phyloP scores from a whole-genome alignment of 2,113 vertebrate species.

The Atlantisia rogersi region DNA sequence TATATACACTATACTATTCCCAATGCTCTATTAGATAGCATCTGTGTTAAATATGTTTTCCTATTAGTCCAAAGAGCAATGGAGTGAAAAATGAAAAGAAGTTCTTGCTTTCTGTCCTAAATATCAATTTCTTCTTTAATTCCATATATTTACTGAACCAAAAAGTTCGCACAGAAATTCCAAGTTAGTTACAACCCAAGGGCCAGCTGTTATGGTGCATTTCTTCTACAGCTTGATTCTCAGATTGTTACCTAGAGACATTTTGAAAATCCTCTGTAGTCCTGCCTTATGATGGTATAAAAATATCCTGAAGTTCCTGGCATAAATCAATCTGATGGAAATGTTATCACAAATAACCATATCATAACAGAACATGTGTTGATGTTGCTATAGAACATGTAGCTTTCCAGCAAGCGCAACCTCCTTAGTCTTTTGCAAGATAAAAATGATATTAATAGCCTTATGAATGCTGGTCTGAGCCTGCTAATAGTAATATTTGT shows the following conservation, averaged over 20 bases:
- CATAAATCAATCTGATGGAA: slow-evolving; percentile 60
- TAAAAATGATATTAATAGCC: neutral
- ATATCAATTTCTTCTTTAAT: neutral
- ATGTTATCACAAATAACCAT: slow-evolving; percentile 46
- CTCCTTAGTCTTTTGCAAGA: slow-evolving; percentile 3
- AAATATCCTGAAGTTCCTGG: slow-evolving; percentile 25
- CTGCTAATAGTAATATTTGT: neutral
- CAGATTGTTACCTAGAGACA: slow-evolving; percentile 51
- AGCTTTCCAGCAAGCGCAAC: slow-evolving; percentile 1
- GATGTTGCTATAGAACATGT: neutral
- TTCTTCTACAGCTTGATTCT: slow-evolving; percentile 12
- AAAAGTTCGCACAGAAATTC: slow-evolving; percentile 10
- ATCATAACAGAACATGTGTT: slow-evolving; percentile 32
- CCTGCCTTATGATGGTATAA: neutral
- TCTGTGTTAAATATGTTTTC: neutral
- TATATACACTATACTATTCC: neutral
- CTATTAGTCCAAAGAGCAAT: neutral
- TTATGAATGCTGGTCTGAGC: neutral
- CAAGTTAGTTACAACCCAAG: neutral
- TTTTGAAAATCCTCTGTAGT: slow-evolving; percentile 5
- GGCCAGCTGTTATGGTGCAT: neutral
- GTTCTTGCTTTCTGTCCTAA: neutral
- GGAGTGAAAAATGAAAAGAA: neutral
- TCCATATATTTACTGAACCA: neutral
- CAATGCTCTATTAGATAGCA: neutral